phyloP scores from a whole-genome alignment of 2,888 invertebrate genomes.

The Chydorus sphaericus region DNA sequence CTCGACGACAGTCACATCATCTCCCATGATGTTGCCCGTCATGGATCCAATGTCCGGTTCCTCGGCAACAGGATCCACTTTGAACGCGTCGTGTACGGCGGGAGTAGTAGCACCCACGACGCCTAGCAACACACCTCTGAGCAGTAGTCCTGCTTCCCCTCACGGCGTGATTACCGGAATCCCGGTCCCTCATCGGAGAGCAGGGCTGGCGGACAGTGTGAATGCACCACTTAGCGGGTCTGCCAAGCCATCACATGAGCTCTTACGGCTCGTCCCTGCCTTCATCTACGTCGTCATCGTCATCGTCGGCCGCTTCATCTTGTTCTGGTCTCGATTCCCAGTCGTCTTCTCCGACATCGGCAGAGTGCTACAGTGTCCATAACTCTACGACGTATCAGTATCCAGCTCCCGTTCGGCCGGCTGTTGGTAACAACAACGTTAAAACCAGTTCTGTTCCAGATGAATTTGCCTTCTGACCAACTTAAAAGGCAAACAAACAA shows the following conservation, averaged over 20 bases:
- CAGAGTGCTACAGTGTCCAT: too few species aligned
- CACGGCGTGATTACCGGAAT: constrained; percentile 7
- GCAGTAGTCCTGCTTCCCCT: too few species aligned
- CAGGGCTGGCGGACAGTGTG: background rate
- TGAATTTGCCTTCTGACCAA: too few species aligned
- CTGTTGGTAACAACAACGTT: too few species aligned
- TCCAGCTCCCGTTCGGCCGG: too few species aligned
- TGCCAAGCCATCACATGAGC: too few species aligned
- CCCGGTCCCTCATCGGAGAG: constrained; percentile 9
- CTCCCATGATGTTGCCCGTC: constrained; percentile 1
- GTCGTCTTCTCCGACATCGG: too few species aligned
- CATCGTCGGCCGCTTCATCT: constrained; percentile 14
- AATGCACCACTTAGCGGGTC: too few species aligned
- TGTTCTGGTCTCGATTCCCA: background rate
- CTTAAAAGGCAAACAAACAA: too few species aligned
- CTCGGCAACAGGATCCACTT: background rate
- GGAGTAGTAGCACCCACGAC: background rate
- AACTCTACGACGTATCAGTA: too few species aligned
- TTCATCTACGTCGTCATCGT: constrained; percentile 10
- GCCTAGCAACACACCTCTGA: background rate
- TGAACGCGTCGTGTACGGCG: background rate
- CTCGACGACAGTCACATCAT: background rate
- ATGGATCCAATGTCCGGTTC: background rate
- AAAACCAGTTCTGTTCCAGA: too few species aligned
- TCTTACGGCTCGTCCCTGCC: constrained; percentile 6